Conservation (phyloP, 2,113 vertebrate species). For the Xenus cinereus region DNA sequence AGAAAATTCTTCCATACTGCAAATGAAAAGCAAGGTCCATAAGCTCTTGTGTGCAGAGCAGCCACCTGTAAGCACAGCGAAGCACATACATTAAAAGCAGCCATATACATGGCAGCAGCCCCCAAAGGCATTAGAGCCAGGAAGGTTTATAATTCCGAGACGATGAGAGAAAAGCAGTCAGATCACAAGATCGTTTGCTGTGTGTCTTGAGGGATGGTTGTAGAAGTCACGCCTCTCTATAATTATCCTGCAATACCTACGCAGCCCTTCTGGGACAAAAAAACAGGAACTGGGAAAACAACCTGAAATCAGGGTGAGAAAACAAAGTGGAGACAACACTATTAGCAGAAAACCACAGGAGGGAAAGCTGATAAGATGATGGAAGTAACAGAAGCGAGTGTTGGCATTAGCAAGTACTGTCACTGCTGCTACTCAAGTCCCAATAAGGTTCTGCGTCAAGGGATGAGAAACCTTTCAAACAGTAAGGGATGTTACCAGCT, state of each 20-base stretch:
- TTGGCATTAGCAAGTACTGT: background rate
- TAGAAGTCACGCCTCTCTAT: background rate
- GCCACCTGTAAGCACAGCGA: conserved; percentile 5
- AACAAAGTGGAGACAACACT: background rate
- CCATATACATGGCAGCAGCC: background rate
- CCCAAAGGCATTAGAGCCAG: background rate
- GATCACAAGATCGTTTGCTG: background rate
- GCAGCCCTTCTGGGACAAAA: background rate
- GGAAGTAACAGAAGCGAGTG: background rate
- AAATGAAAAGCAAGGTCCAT: background rate
- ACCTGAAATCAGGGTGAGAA: background rate
- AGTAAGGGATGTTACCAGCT: background rate
- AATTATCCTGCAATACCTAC: background rate
- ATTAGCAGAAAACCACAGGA: background rate
- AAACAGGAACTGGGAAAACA: background rate
- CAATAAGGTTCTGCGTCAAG: background rate
- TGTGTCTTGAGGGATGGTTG: background rate
- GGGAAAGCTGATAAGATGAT: background rate
- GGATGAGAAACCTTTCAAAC: background rate
- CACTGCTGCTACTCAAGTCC: background rate
- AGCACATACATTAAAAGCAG: background rate
- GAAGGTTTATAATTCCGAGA: background rate
- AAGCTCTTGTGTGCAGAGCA: background rate
- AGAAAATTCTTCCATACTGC: background rate
- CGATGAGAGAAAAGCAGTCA: background rate